Evolutionary conservation across 2,113 vertebrate species (phyloP).

Genomic region (Nyctibius bracteatus): DNA sequence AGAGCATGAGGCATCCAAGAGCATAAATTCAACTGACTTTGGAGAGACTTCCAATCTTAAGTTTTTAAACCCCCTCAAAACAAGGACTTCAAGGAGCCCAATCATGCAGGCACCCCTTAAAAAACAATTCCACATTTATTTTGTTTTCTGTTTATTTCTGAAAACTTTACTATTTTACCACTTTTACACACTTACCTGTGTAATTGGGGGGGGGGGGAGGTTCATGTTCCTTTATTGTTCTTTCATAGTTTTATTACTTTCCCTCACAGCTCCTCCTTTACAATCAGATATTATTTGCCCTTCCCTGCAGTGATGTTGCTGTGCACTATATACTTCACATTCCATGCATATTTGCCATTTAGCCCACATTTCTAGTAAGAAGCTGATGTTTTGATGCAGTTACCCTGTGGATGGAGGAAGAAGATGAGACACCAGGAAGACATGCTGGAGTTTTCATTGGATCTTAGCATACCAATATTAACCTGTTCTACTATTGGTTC

Average conservation of each 20-base stretch:
- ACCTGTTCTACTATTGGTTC: not conserved
- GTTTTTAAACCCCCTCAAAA: not conserved
- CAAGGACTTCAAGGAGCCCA: not conserved
- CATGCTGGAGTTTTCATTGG: not conserved
- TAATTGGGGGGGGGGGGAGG: not conserved
- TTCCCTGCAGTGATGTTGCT: not conserved
- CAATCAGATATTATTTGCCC: not conserved
- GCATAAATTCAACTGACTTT: not conserved
- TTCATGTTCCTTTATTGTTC: not conserved
- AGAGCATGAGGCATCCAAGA: not conserved
- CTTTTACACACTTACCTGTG: not conserved
- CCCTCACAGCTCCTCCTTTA: not conserved
- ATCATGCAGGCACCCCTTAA: not conserved
- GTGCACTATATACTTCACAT: not conserved
- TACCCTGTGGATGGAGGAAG: not conserved
- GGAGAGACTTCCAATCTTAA: not conserved
- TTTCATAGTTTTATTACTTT: not conserved
- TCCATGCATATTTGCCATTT: not conserved
- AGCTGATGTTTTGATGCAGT: not conserved
- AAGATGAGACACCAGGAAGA: not conserved
- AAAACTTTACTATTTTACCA: not conserved
- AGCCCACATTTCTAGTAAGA: not conserved
- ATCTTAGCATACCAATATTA: not conserved
- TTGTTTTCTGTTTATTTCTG: not conserved
- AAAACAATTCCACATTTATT: not conserved